Percentiles rank a stretch among this genome's conserved stretches.
Conservation (phyloP, 2,888 invertebrate genomes). For the Endotricha flammealis region DNA sequence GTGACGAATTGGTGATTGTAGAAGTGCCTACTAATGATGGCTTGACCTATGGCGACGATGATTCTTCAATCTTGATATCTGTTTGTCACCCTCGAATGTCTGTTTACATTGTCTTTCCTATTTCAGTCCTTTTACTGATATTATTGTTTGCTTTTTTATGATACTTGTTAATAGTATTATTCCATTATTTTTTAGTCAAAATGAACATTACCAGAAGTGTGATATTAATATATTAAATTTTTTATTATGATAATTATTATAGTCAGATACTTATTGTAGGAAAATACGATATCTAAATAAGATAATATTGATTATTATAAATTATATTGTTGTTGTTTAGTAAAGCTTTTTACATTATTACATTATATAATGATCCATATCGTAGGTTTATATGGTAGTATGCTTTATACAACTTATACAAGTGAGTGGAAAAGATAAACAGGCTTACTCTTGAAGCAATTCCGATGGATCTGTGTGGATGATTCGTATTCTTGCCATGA, state of each 20-base stretch:
- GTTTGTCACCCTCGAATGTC: constrained; percentile 88
- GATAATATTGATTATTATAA: neutral
- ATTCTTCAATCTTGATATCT: constrained; percentile 84
- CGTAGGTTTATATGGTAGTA: no score
- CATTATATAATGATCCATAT: no score
- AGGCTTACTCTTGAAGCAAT: no score
- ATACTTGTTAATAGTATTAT: constrained; percentile 53
- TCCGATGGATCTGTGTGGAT: no score
- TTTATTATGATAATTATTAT: no score
- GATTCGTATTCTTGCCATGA: no score
- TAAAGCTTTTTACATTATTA: neutral
- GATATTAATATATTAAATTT: constrained; percentile 71
- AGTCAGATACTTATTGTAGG: no score
- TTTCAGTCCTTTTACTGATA: constrained; percentile 85
- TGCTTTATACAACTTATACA: no score
- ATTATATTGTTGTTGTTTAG: constrained; percentile 6
- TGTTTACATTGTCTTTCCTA: constrained; percentile 88
- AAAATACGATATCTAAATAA: neutral
- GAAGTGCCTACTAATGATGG: constrained; percentile 91
- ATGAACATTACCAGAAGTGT: constrained; percentile 67
- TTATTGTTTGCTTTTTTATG: constrained; percentile 90
- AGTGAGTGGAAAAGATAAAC: no score
- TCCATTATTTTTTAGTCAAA: constrained; percentile 54
- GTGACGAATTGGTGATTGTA: constrained; percentile 88
- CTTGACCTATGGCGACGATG: constrained; percentile 85